A percentile compares a stretch with the other conserved stretches of the same genome.
Conservation (phyloP, 1,140 invertebrate genomes). For the Acromyrmex echinatior region DNA sequence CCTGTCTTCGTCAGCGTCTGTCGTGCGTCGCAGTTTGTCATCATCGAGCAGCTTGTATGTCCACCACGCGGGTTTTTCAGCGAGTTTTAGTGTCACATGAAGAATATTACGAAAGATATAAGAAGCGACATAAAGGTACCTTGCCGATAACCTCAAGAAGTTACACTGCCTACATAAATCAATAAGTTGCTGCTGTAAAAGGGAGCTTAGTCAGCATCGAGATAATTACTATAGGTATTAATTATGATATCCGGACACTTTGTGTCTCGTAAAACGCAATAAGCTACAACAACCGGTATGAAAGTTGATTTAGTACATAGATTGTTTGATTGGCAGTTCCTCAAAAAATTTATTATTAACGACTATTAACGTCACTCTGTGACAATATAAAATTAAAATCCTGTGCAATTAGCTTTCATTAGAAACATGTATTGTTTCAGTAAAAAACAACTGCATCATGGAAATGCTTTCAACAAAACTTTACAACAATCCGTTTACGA, state of each 20-base stretch:
- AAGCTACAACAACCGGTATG: neutral
- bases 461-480: constrained; percentile 45
- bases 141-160: constrained; percentile 10
- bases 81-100: constrained; percentile 11
- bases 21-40: neutral
- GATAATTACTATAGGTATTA: constrained; percentile 39
- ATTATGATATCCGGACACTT: neutral
- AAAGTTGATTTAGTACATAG: neutral
- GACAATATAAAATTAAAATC: constrained; percentile 1
- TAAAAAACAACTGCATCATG: neutral
- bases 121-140: constrained; percentile 1
- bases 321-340: neutral
- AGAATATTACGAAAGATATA: neutral
- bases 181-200: neutral
- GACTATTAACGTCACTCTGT: neutral
- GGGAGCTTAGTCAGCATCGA: neutral
- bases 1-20: no score
- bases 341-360: neutral
- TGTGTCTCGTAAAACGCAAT: neutral
- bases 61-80: neutral
- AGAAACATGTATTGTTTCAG: constrained; percentile 25
- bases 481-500: constrained; percentile 88
- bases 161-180: neutral
- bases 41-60: neutral
- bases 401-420: neutral